Evolutionary conservation across 1,140 invertebrate species (phyloP).

Genomic region (Thaumatotibia leucotreta): DNA sequence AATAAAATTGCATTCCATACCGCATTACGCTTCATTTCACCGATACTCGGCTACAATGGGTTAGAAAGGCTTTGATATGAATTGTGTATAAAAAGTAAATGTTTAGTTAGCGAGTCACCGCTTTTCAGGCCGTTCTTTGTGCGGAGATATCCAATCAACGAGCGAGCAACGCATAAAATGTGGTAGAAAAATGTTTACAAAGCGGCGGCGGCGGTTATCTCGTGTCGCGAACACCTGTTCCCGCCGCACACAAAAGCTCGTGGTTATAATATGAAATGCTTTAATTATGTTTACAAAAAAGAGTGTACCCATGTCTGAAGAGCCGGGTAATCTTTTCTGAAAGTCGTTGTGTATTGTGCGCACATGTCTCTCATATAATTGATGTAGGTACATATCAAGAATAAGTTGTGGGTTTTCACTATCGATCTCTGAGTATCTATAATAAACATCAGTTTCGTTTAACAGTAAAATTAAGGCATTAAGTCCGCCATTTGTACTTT

Average conservation of each 20-base stretch:
- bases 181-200: background rate
- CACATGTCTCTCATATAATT: too few species aligned
- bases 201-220: background rate
- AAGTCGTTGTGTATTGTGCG: too few species aligned
- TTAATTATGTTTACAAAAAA: too few species aligned
- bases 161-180: background rate
- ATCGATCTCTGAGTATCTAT: too few species aligned
- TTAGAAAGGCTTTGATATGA: background rate
- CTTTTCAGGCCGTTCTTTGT: background rate
- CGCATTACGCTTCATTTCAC: background rate
- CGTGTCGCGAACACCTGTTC: background rate
- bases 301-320: too few species aligned
- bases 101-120: background rate
- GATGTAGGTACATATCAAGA: too few species aligned
- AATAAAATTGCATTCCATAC: background rate
- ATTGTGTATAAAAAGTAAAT: background rate
- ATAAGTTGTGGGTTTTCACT: too few species aligned
- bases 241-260: background rate
- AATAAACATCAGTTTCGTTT: too few species aligned
- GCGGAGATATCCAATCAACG: background rate
- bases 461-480: too few species aligned
- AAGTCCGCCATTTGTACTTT: too few species aligned
- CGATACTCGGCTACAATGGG: background rate
- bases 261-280: background rate
- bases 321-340: too few species aligned